Percentiles rank a stretch among this genome's conserved stretches.
Evolutionary conservation across 2,888 invertebrate genomes (phyloP).

Genomic region (Plebejus melissa): DNA sequence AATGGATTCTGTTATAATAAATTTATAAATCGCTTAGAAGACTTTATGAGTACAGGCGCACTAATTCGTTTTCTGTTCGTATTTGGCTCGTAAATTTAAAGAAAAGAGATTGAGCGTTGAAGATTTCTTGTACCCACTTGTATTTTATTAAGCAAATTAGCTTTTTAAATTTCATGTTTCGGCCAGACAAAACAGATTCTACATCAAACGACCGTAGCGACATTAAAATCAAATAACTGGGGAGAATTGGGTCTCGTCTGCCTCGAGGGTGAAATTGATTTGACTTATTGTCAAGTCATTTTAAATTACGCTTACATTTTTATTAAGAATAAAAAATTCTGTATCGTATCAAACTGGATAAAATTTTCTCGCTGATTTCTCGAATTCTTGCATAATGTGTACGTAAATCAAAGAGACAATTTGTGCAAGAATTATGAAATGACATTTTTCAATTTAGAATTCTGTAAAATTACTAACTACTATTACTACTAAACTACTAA

Average conservation of each 20-base stretch:
- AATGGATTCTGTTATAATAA: not conserved
- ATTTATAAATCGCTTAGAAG: not conserved
- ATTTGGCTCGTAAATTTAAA: slow-evolving; percentile 4
- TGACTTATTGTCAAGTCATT: slow-evolving; percentile 31
- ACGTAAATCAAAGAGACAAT: slow-evolving; percentile 9
- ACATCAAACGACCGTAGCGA: slow-evolving; percentile 26
- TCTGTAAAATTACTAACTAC: not conserved
- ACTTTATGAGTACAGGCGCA: not conserved
- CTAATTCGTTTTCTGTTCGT: not conserved
- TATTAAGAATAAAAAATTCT: slow-evolving; percentile 21
- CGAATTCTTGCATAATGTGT: not conserved
- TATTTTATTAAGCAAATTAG: slow-evolving; percentile 24
- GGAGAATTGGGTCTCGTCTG: slow-evolving; percentile 28
- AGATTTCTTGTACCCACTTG: slow-evolving; percentile 24
- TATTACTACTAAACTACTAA: no score
- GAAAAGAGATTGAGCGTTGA: not conserved
- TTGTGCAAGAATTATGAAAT: not conserved
- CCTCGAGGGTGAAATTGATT: slow-evolving; percentile 33
- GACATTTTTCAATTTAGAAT: no score
- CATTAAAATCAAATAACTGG: slow-evolving; percentile 27
- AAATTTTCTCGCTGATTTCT: not conserved
- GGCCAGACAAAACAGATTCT: slow-evolving; percentile 22
- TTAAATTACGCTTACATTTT: slow-evolving; percentile 28
- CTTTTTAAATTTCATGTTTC: slow-evolving; percentile 26
- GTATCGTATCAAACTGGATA: not conserved